Conservation (phyloP, 2,113 vertebrate genomes). For the Zootoca vivipara region DNA sequence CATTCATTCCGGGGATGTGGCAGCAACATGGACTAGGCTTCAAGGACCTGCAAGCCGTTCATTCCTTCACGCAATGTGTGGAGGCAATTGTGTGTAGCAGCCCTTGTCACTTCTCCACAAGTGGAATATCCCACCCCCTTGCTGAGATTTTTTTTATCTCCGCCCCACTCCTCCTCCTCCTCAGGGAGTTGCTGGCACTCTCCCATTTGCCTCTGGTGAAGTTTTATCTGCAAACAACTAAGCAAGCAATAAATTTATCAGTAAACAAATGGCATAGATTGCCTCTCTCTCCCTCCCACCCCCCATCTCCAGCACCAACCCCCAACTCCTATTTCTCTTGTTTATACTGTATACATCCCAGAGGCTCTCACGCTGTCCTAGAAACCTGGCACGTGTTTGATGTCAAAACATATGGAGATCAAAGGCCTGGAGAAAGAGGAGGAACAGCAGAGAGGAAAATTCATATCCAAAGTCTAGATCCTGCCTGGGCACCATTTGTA, state of each 20-base stretch:
- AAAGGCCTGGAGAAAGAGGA: slow-evolving; percentile 5
- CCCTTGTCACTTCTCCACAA: background rate
- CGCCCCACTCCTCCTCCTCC: no score
- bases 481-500: background rate
- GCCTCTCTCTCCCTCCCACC: background rate
- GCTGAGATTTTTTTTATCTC: background rate
- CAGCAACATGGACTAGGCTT: background rate
- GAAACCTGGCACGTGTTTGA: slow-evolving; percentile 26
- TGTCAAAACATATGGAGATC: slow-evolving; percentile 35
- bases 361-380: slow-evolving; percentile 10
- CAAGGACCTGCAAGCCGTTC: background rate
- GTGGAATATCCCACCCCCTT: background rate
- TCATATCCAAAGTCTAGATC: background rate
- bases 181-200: background rate
- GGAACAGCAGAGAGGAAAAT: background rate
- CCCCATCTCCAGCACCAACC: background rate
- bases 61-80: background rate
- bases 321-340: background rate
- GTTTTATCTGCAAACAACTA: slow-evolving; percentile 30
- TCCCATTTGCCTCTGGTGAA: background rate
- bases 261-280: background rate
- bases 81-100: background rate
- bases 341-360: slow-evolving; percentile 22
- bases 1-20: background rate
- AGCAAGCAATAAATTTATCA: background rate